Evolutionary conservation across 2,797 vertebrate species (phyloP).

Genomic region (Catamblyrhynchus diadema): DNA sequence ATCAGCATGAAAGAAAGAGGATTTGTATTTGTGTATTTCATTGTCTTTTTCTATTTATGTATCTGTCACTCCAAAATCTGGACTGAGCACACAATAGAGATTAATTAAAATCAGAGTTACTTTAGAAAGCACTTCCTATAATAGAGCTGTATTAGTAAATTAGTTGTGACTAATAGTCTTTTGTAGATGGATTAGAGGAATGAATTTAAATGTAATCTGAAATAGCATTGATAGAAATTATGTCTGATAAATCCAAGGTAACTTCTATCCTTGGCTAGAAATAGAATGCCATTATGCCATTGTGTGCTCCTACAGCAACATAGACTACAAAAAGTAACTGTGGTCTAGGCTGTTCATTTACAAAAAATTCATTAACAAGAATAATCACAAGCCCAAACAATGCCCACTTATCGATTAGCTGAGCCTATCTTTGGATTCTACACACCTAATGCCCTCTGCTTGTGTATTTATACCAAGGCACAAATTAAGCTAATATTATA

Average conservation of each 20-base stretch:
- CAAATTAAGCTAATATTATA: background rate
- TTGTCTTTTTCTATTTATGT: constrained; percentile 68
- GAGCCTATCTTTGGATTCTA: background rate
- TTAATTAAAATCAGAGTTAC: constrained; percentile 77
- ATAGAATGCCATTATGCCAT: constrained; percentile 16
- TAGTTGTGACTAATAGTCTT: constrained; percentile 71
- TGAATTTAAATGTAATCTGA: constrained; percentile 75
- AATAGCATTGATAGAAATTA: constrained; percentile 64
- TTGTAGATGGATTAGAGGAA: constrained; percentile 76
- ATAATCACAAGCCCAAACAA: constrained; percentile 15
- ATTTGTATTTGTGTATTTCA: constrained; percentile 60
- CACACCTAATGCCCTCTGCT: background rate
- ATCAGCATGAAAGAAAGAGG: constrained; percentile 29
- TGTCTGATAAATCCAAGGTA: constrained; percentile 60
- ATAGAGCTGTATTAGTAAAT: constrained; percentile 76
- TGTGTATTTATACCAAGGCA: background rate
- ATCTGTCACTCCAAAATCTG: constrained; percentile 60
- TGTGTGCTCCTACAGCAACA: background rate
- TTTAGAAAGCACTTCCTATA: constrained; percentile 72
- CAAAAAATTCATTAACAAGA: constrained; percentile 21
- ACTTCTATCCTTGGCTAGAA: constrained; percentile 12
- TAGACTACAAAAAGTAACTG: background rate
- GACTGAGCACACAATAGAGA: constrained; percentile 59
- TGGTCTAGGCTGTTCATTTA: background rate
- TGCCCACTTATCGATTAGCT: background rate